Evolutionary conservation across 2,888 invertebrate species (phyloP).

Genomic region (Carcina quercana): DNA sequence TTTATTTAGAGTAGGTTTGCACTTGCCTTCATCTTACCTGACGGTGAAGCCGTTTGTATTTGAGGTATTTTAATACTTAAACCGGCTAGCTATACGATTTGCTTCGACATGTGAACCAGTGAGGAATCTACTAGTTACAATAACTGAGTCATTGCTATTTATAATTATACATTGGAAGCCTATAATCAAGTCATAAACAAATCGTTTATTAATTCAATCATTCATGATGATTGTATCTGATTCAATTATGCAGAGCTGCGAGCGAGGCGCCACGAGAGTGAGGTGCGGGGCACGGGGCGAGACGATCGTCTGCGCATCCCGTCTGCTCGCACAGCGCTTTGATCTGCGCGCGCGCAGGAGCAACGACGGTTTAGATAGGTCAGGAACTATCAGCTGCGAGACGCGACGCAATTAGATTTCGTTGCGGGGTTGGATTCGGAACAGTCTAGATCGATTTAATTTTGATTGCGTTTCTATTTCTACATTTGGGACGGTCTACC

Average conservation of each 20-base stretch:
- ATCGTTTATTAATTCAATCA: slow-evolving; percentile 3
- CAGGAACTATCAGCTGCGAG: too few species aligned
- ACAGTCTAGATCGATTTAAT: too few species aligned
- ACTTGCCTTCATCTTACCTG: too few species aligned
- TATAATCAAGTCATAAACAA: background rate
- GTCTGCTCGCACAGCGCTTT: slow-evolving; percentile 45
- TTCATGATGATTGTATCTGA: slow-evolving; percentile 11
- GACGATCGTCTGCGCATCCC: slow-evolving; percentile 70
- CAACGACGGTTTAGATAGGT: background rate
- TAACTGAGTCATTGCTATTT: too few species aligned
- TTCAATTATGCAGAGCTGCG: slow-evolving; percentile 26
- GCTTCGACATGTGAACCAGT: background rate
- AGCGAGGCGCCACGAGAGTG: slow-evolving; percentile 27
- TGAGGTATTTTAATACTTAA: background rate
- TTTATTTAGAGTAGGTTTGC: too few species aligned
- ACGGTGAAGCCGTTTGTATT: too few species aligned
- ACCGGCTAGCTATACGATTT: background rate
- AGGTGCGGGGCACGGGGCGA: slow-evolving; percentile 24
- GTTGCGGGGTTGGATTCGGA: too few species aligned
- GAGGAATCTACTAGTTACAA: too few species aligned
- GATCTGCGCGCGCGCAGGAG: slow-evolving; percentile 33
- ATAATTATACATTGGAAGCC: too few species aligned
- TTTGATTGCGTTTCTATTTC: too few species aligned
- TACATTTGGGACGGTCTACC: too few species aligned
- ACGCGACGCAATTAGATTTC: too few species aligned